Conservation (phyloP, 2,888 invertebrate species). For the Xylota segnis region DNA sequence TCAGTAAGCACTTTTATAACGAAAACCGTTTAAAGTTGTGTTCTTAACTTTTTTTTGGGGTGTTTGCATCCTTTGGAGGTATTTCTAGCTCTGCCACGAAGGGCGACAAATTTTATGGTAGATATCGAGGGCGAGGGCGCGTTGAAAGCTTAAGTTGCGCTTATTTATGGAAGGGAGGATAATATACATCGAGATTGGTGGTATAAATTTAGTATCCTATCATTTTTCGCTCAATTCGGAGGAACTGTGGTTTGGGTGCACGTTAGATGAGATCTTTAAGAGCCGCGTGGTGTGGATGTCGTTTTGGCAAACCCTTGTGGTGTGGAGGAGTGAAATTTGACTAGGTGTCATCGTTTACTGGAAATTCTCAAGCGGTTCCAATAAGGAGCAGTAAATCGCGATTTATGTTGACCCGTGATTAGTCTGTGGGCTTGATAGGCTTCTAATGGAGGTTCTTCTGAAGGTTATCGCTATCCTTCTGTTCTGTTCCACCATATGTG, state of each 20-base stretch:
- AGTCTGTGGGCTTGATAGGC: too few relatives aligned
- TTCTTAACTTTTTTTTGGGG: constrained; percentile 7
- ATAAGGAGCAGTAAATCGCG: too few relatives aligned
- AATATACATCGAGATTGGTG: not conserved
- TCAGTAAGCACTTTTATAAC: constrained; percentile 62
- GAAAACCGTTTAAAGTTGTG: constrained; percentile 67
- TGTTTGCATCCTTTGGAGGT: not conserved
- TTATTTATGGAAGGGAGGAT: constrained; percentile 8
- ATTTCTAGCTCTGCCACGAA: not conserved
- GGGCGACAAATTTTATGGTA: constrained; percentile 49
- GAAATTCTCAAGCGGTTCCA: too few relatives aligned
- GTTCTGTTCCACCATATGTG: too few relatives aligned
- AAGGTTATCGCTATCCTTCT: too few relatives aligned
- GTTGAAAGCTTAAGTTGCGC: constrained; percentile 38
- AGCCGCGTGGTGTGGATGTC: not conserved
- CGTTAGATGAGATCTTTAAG: not conserved
- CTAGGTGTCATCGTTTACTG: too few relatives aligned
- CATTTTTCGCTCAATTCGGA: constrained; percentile 5
- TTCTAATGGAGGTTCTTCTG: too few relatives aligned
- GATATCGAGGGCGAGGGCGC: constrained; percentile 11
- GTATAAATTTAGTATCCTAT: constrained; percentile 1
- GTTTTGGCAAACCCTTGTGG: not conserved
- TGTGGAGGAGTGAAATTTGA: not conserved
- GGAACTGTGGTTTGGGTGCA: not conserved
- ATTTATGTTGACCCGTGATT: too few relatives aligned